These are phyloP conservation scores for Erpornis zantholeuca DNA, from an alignment of 2,113 vertebrate species.

Conservation along the genomic window DNA sequence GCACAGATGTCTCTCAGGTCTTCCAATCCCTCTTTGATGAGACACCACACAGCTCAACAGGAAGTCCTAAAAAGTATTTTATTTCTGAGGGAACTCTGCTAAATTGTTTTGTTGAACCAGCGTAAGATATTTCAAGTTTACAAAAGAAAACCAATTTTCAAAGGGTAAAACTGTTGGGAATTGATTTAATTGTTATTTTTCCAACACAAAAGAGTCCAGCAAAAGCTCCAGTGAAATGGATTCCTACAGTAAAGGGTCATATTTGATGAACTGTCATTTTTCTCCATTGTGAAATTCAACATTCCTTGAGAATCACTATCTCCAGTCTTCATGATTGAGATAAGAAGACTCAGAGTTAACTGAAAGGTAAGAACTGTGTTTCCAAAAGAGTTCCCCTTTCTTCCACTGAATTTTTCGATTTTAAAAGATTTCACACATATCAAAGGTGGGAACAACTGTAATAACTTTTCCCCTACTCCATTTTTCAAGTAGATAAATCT, in stretches of 20 bases:
- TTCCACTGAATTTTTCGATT: not conserved
- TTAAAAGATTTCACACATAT: not conserved
- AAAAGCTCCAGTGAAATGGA: not conserved
- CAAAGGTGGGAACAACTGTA: not conserved
- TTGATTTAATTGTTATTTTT: not conserved
- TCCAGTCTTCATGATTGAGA: not conserved
- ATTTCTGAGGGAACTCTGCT: not conserved
- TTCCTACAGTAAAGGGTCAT: not conserved
- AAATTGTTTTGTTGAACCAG: not conserved
- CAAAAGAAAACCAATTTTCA: not conserved
- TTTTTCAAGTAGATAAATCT: constrained; percentile 1
- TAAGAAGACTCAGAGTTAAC: not conserved
- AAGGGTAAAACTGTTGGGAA: not conserved
- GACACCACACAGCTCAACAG: not conserved
- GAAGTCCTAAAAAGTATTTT: not conserved
- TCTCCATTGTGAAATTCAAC: not conserved
- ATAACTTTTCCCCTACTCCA: not conserved
- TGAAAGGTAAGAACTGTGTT: not conserved
- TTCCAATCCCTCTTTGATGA: not conserved
- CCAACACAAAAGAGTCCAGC: not conserved
- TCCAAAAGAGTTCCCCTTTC: not conserved
- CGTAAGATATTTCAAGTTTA: not conserved
- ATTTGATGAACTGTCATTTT: not conserved
- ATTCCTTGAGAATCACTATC: not conserved
- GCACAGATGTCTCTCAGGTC: not conserved